These are phyloP conservation scores for Takifugu bimaculatus DNA, from an alignment of 2,113 vertebrate species.

Conservation along the genomic window DNA sequence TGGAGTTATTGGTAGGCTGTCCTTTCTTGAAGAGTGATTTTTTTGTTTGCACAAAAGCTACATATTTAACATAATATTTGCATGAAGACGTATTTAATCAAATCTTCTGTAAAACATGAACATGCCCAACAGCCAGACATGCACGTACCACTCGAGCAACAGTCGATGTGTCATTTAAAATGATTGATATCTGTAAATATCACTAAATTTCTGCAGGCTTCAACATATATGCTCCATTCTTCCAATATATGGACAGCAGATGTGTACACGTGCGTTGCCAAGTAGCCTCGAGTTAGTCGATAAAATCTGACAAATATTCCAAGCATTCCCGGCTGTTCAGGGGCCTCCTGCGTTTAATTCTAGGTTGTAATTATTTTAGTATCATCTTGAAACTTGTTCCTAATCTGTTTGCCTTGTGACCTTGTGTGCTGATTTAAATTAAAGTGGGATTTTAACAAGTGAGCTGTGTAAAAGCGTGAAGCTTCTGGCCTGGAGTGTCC, in stretches of 20 bases:
- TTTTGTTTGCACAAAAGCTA: background rate
- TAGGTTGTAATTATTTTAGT: background rate
- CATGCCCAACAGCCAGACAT: background rate
- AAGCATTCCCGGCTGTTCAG: background rate
- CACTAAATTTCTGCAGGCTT: background rate
- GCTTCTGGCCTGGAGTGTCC: conserved; percentile 36
- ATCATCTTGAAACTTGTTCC: background rate
- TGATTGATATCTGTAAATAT: background rate
- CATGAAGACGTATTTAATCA: background rate
- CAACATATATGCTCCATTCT: background rate
- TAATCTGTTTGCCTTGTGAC: conserved; percentile 15
- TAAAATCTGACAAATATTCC: background rate
- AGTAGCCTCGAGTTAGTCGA: background rate
- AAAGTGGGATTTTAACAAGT: conserved; percentile 38
- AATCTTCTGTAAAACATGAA: background rate
- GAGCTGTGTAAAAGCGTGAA: conserved; percentile 36
- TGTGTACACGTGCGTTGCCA: background rate
- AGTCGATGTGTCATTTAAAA: background rate
- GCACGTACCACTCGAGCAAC: background rate
- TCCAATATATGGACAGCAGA: background rate
- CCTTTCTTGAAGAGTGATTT: background rate
- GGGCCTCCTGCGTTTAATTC: background rate
- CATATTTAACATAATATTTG: too few species aligned
- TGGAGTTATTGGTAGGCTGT: conserved; percentile 1
- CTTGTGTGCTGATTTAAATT: conserved; percentile 39